Evolutionary conservation across 1,140 invertebrate genomes (phyloP), one percentile per base, ranked within the genome.

Genomic region (Halyomorpha halys): DNA sequence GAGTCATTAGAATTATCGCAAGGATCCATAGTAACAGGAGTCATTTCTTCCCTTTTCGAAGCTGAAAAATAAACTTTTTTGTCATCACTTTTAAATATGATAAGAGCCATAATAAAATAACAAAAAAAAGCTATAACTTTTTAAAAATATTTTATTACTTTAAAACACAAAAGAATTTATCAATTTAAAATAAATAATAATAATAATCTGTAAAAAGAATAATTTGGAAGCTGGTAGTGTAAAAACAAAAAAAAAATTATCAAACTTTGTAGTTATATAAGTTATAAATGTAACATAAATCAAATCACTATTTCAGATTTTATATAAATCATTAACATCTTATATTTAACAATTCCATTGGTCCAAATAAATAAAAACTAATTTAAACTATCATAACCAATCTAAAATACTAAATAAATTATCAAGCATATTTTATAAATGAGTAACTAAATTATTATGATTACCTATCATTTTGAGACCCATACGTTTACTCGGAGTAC

Each of bases 1-100:
- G 87, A 90, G 72, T 91, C 88, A 76, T 89, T 90, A 34, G 87
- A 90, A 76, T 88, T 90, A 74, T 90, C 88, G 72, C 86, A 89
- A 21, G 70, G 69, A 59, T 70, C 69, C 23, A 68, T 60, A 9
- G 65, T 54, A 16, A 66, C 54, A 3, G 60, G 21, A 18, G 23
- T 13, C 44, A 54, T 53, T 64, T 66, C 59, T 56, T 66, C 62
- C 64, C 63, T 53, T 49, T 44, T 51, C 2, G 56, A 44, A 34
- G 34, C 56, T 60, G 44, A 13, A 65, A 44, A 65, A 64, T 14
- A 25, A 44, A 16, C 6, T 19, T 30, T 30, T 30, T 4, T 30
- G 3, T 30, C 14, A 60, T 14, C 4, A 30, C 18, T 30, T 18
- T 27, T 15, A 34, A 34, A 56, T 15, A 19, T 15, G 18, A 21